phyloP scores from a whole-genome alignment of 2,113 vertebrate genomes.

The Rhipidura dahli region DNA sequence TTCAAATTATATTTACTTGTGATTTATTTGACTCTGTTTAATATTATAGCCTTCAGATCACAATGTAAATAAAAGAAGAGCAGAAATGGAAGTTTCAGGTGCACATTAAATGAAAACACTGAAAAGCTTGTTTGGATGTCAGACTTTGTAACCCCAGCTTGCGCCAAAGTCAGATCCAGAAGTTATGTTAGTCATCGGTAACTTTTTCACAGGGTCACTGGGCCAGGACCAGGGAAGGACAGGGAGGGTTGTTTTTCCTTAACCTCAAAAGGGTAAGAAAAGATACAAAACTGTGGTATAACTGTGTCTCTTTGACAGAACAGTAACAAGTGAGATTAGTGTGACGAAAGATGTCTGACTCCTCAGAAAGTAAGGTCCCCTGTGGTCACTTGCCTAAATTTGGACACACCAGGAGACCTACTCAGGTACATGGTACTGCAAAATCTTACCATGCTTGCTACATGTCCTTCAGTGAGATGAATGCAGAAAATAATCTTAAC shows the following conservation, averaged over 20 bases:
- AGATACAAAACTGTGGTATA: not conserved
- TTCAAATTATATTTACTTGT: not conserved
- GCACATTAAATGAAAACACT: not conserved
- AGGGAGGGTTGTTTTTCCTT: not conserved
- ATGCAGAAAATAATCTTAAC: not conserved
- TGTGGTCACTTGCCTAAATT: not conserved
- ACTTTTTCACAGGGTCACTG: not conserved
- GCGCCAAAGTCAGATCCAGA: not conserved
- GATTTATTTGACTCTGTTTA: not conserved
- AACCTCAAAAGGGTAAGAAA: not conserved
- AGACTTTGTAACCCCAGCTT: not conserved
- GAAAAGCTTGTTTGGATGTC: not conserved
- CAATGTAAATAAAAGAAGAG: not conserved
- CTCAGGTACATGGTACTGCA: not conserved
- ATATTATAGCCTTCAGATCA: not conserved
- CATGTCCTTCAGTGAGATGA: not conserved
- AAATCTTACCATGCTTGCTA: not conserved
- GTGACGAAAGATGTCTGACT: not conserved
- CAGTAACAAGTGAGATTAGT: accelerated
- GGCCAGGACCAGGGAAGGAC: too few relatives aligned
- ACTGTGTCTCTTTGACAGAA: not conserved
- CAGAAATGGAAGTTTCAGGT: not conserved
- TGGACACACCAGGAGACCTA: not conserved
- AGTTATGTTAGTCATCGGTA: not conserved
- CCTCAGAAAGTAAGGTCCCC: not conserved